These are phyloP conservation scores for Cerastis leucographa DNA, from an alignment of 2,888 invertebrate genomes.

Conservation along the genomic window DNA sequence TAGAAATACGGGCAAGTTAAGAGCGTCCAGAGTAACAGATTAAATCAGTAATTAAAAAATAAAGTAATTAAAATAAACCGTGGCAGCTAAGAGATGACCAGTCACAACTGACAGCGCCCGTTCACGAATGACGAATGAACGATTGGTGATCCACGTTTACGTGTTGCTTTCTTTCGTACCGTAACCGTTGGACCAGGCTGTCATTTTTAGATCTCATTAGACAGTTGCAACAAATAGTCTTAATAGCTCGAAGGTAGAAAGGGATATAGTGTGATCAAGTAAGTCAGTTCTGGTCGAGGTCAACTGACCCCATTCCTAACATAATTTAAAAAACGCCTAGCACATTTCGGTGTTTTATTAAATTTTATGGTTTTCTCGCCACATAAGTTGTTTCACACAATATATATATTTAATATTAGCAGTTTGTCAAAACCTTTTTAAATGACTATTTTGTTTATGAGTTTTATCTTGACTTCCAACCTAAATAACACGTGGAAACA, in stretches of 20 bases:
- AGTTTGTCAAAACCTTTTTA: neutral
- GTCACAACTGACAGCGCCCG: no score
- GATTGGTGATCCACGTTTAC: neutral
- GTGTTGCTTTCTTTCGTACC: neutral
- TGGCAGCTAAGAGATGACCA: no score
- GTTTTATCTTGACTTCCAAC: neutral
- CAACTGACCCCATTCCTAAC: neutral
- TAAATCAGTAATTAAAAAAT: no score
- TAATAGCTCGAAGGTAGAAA: neutral
- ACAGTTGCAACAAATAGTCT: neutral
- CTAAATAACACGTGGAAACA: neutral
- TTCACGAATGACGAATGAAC: no score
- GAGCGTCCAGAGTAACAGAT: no score
- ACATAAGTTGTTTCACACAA: neutral
- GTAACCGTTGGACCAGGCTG: neutral
- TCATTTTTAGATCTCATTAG: neutral
- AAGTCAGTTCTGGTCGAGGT: neutral
- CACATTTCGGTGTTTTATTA: neutral
- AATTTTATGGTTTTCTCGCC: neutral
- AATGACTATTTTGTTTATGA: neutral
- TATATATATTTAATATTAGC: no score
- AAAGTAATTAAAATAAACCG: no score
- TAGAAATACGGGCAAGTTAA: no score
- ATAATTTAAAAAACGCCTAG: no score
- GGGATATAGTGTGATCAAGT: neutral